Evolutionary conservation across 2,797 vertebrate genomes (phyloP).

Genomic region (Esox lucius): DNA sequence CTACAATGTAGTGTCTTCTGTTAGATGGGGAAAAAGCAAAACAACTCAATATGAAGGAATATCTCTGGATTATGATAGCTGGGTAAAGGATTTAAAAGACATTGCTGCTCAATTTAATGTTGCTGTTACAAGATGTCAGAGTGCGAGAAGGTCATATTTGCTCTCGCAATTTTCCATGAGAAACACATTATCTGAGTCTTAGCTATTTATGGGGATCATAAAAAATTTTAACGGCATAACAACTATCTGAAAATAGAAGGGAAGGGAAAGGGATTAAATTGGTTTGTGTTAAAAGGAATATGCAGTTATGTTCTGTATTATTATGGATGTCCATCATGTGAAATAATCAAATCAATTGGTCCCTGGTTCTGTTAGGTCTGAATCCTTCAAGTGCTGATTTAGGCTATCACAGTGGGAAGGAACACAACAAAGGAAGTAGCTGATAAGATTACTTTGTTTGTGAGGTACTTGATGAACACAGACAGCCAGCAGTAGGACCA

Average conservation of each 20-base stretch:
- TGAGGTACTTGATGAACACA: constrained; percentile 59
- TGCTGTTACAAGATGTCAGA: neutral
- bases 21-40: neutral
- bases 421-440: constrained; percentile 59
- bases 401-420: constrained; percentile 53
- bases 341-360: constrained; percentile 33
- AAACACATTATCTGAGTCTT: neutral
- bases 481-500: constrained; percentile 38
- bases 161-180: neutral
- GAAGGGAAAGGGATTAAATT: neutral
- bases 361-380: constrained; percentile 24
- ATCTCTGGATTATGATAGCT: constrained; percentile 19
- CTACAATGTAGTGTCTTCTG: constrained; percentile 42
- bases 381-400: constrained; percentile 45
- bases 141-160: neutral
- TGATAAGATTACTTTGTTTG: constrained; percentile 75
- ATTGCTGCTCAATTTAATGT: constrained; percentile 14
- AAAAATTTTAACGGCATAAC: neutral
- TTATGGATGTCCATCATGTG: neutral
- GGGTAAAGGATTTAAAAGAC: constrained; percentile 14
- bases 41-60: neutral
- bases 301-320: neutral
- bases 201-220: neutral
- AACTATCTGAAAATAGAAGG: neutral
- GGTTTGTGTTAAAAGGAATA: neutral